Conservation (phyloP, 37 sponge, comb jelly and placozoan genomes). For the Ephydatia muelleri region DNA sequence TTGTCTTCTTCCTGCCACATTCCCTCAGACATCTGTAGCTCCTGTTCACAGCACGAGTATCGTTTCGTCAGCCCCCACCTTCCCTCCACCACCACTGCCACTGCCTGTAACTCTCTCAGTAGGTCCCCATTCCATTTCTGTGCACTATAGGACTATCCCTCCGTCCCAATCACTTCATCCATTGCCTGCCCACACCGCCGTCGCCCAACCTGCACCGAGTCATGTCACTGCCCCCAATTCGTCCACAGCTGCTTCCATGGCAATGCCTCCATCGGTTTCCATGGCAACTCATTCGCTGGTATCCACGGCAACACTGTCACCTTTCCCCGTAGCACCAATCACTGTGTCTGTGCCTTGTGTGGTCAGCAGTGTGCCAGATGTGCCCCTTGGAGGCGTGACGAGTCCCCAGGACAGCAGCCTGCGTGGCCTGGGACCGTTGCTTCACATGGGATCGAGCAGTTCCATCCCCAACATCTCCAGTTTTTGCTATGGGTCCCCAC, state of each 20-base stretch:
- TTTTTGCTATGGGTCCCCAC: slow-evolving; percentile 21
- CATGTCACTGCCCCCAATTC: neutral
- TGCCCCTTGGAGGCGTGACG: neutral
- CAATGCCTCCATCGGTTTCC: neutral
- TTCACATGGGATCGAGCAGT: neutral
- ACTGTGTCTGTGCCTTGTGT: neutral
- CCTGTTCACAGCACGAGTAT: too few species aligned
- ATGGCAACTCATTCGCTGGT: neutral
- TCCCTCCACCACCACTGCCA: slow-evolving; percentile 2
- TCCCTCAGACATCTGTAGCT: too few species aligned
- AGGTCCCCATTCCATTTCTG: neutral
- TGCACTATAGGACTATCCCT: neutral
- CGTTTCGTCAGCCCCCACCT: neutral
- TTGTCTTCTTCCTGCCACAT: neutral
- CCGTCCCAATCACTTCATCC: neutral
- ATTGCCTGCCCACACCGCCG: neutral
- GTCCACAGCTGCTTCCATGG: neutral
- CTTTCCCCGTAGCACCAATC: neutral
- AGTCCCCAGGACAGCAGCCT: neutral
- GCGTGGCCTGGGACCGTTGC: neutral
- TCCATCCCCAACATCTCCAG: neutral
- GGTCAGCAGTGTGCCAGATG: neutral
- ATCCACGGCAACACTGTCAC: neutral
- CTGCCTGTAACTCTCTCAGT: neutral
- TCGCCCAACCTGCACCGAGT: neutral